Evolutionary conservation across 2,888 invertebrate species (phyloP).

Genomic region (Drosophila aldrichi): DNA sequence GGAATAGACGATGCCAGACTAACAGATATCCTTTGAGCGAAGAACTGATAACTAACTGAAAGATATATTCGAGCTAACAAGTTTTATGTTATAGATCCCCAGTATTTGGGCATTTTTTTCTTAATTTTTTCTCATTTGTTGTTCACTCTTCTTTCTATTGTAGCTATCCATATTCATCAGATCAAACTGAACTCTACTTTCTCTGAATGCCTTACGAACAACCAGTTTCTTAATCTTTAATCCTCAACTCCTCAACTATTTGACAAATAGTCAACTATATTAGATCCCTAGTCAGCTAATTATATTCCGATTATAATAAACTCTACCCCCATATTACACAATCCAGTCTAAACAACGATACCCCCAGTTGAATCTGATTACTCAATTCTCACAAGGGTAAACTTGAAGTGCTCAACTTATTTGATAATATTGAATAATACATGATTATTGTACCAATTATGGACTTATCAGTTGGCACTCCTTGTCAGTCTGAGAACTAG

Average conservation of each 20-base stretch:
- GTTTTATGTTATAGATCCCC: not conserved
- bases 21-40: not conserved
- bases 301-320: too few relatives aligned
- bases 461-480: conserved; percentile 30
- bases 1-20: not conserved
- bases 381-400: not conserved
- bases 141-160: not conserved
- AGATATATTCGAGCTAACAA: not conserved
- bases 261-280: not conserved
- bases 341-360: not conserved
- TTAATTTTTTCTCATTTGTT: not conserved
- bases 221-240: not conserved
- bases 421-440: conserved; percentile 6
- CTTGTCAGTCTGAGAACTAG: not conserved
- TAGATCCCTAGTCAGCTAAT: too few relatives aligned
- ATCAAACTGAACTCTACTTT: too few relatives aligned
- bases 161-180: too few relatives aligned
- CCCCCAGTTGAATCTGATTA: not conserved
- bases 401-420: not conserved
- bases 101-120: not conserved
- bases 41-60: not conserved
- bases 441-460: conserved; percentile 25
- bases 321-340: too few relatives aligned
- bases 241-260: not conserved
- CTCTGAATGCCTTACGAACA: too few relatives aligned